Conservation (phyloP, 2,113 vertebrate species). For the Xiphias gladius region DNA sequence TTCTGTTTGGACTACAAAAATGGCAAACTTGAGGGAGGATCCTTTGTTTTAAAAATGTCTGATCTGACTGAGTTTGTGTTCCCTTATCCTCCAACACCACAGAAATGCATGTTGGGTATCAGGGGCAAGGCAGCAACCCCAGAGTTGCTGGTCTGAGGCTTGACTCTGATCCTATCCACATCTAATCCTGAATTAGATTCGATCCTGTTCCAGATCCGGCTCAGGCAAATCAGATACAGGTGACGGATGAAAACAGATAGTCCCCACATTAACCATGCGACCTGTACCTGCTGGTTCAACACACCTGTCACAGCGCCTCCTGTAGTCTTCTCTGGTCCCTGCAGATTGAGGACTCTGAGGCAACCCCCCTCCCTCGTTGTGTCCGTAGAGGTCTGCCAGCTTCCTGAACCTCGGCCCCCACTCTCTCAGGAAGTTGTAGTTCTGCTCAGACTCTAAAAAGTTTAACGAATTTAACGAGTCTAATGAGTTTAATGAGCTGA, state of each 20-base stretch:
- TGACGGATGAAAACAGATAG: background rate
- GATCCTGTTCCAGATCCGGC: background rate
- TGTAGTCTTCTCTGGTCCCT: background rate
- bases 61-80: too few species aligned
- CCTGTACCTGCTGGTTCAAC: background rate
- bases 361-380: background rate
- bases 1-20: too few species aligned
- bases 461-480: constrained; percentile 92
- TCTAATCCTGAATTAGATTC: background rate
- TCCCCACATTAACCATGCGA: background rate
- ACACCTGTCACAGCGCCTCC: background rate
- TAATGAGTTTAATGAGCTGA: constrained; percentile 91
- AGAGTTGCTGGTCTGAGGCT: background rate
- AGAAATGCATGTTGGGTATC: constrained; percentile 15
- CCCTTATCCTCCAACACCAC: too few species aligned
- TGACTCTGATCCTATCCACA: background rate
- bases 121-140: too few species aligned
- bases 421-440: constrained; percentile 92
- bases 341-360: background rate
- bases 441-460: constrained; percentile 92
- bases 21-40: too few species aligned
- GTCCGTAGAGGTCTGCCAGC: constrained; percentile 90
- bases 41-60: too few species aligned
- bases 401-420: constrained; percentile 94
- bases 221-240: background rate